Conservation (phyloP, 2,888 invertebrate genomes). For the Cephus pulcher region DNA sequence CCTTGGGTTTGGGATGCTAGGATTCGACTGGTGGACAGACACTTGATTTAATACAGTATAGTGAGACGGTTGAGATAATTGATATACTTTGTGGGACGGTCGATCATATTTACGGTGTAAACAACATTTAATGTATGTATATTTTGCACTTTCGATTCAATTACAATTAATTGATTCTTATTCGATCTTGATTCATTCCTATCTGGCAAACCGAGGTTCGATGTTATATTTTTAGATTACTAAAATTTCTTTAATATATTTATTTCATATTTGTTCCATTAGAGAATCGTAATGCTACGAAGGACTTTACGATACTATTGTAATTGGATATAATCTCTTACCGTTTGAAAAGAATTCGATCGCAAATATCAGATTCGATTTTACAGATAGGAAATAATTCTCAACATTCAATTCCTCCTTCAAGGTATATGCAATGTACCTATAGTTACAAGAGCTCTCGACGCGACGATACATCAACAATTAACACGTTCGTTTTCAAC, state of each 20-base stretch:
- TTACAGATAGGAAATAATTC: not conserved
- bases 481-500: conserved; percentile 34
- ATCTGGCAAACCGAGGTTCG: not conserved
- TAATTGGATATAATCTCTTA: not conserved
- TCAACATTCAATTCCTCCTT: not conserved
- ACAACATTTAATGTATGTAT: conserved; percentile 59
- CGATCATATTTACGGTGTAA: conserved; percentile 26
- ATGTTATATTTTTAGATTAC: not conserved
- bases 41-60: not conserved
- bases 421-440: not conserved
- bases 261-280: not conserved
- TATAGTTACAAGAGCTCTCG: conserved; percentile 23
- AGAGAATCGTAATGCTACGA: not conserved
- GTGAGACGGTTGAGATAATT: not conserved
- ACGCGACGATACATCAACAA: conserved; percentile 44
- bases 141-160: conserved; percentile 59
- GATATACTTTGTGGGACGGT: not conserved
- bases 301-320: not conserved
- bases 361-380: not conserved
- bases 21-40: not conserved
- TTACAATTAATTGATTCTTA: conserved; percentile 53
- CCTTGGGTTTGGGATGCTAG: not conserved
- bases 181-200: conserved; percentile 18
- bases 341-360: not conserved
- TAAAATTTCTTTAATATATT: not conserved